Conservation (phyloP, 2,888 invertebrate genomes). For the Oasisia sp. region DNA sequence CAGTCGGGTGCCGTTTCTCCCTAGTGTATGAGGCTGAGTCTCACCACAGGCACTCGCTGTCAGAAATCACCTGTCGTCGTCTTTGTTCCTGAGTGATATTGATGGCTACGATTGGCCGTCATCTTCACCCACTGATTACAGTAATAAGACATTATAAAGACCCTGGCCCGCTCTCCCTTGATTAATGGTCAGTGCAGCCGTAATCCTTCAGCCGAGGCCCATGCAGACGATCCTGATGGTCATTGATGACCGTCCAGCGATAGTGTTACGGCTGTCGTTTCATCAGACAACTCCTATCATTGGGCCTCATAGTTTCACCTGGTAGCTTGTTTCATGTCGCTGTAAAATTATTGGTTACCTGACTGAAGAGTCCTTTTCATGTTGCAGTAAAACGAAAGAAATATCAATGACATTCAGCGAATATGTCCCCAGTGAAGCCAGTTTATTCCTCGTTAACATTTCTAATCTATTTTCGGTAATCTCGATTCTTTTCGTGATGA, state of each 20-base stretch:
- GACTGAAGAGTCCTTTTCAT: neutral
- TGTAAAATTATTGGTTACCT: neutral
- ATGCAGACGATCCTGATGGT: neutral
- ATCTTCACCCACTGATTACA: neutral
- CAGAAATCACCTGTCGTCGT: neutral
- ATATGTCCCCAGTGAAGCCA: neutral
- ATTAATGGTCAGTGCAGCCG: neutral
- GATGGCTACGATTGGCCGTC: neutral
- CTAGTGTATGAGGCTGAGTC: neutral
- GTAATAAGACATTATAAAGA: neutral
- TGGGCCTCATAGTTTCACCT: neutral
- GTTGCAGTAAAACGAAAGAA: neutral
- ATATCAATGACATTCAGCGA: neutral
- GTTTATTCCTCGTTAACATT: neutral
- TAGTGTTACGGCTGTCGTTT: neutral
- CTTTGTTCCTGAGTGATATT: slow-evolving; percentile 17
- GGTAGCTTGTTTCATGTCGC: neutral
- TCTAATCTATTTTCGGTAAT: neutral
- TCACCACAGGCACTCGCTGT: neutral
- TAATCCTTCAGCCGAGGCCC: neutral
- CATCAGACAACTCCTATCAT: neutral
- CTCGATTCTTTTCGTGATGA: neutral
- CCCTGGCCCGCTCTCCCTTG: neutral
- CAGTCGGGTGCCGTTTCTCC: neutral
- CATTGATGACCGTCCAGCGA: neutral